Evolutionary conservation across 1,140 invertebrate genomes (phyloP), one percentile per base, ranked within the genome.

Genomic region (Lucilia cuprina): DNA sequence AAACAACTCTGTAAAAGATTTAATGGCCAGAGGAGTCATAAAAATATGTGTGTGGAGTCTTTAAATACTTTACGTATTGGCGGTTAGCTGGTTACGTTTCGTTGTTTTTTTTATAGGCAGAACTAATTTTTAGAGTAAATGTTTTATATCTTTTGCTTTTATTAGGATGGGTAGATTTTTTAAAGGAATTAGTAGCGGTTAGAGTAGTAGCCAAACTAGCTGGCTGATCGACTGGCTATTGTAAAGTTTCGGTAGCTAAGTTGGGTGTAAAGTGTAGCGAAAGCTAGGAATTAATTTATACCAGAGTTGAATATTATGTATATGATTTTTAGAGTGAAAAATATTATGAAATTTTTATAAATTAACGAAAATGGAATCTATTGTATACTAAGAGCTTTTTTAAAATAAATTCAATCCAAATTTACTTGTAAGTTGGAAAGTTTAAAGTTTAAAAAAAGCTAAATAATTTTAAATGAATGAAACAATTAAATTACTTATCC

Each of bases 51-150:
- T n/a, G 25, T n/a, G 14, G 14, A n/a, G n/a, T 12, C 19, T 70
- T 70, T 21, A 25, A 21, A 70, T 21, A 10, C 65, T 21, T 10
- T 19, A 60, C 55, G 55, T 70, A 70, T 70, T 70, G 65, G 5
- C 25, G 25, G 25, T 30, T 70, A 70, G 65, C 21, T 70, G 65
- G n/a, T 21, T 70, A 21, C 14, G 55, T 60, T 60, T 17, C 55
- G 14, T 41, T 41, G 7, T 17, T 14, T 34, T 78, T 80, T 80
- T 80, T 80, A 80, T 80, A 50, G 77, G 77, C 77, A 49, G 77
- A 80, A 80, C 77, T 80, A 80, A 80, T 80, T 80, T 80, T 80
- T 49, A 49, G 77, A 80, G 77, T 80, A 80, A 78, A 49, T 41
- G 34, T 41, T 41, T 47, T 47, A 19, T 35, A 47, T 8, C 25